Base-by-base conservation (phyloP, 2,888 invertebrate genomes). In the Nebria salina region DNA sequence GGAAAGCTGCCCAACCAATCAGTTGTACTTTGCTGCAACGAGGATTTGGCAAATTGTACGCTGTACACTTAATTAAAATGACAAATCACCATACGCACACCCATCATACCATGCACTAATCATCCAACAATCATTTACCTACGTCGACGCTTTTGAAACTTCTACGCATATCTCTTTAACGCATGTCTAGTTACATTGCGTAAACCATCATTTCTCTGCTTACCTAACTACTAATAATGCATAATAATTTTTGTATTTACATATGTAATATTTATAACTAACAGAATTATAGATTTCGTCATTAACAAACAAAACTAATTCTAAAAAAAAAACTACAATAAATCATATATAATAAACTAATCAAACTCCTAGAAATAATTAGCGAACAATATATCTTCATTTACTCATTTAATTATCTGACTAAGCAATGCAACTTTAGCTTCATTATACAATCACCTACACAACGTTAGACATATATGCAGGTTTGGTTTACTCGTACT, bases 61-160 rank as follows among this genome's bases (percentile, higher is more conserved):
- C 54, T 54, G 54, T 54, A 54, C 54, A 54, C 54, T 54, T 54
- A 54, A 54, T 54, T 54, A 54, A 54, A 54, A 54, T 54, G 54
- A 54, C 54, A 54, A 54, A 54, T 54, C 13, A 54, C 54, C 54
- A 54, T 54, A 54, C 54, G 54, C 54, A 54, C 54, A 54, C 54
- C 54, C 54, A 54, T 54, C 54, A 54, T 54, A 34, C 34, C 5
- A 13, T 54, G 54, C 8, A 54, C 54, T 54, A 54, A 54, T 54
- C 54, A 54, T 54, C 7, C 54, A 54, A 54, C 6, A 8, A 13
- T 2, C 8, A 8, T 54, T 54, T 54, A 54, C 54, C 54, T 54
- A 54, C 54, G 7, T 54, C 54, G 54, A 54, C 8, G 54, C 54
- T 54, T 54, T 54, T 13, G 2, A 54, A 54, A 54, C 2, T 54